Base-by-base conservation (phyloP, 2,888 invertebrate species). In the Pyrrhosoma nymphula region DNA sequence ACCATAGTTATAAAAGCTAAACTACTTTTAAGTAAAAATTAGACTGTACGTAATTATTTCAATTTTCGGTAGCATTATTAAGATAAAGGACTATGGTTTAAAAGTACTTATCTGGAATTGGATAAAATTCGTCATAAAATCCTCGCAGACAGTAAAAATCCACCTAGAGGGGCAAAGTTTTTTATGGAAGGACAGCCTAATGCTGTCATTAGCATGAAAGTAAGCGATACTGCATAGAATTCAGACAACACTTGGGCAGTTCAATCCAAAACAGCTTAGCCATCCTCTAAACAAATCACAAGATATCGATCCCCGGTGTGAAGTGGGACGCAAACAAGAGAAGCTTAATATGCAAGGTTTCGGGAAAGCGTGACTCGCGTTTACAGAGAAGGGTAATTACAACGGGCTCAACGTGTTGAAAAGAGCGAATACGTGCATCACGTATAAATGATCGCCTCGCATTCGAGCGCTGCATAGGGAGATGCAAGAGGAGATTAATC, bases 361-460 rank as follows among this genome's bases (percentile, higher is more conserved):
- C 82, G 82, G 82, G 16, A 82, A 30, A 82, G 82, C 82, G 82
- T 82, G 82, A 82, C 82, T 82, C 30, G 1, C 82, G 35, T 82
- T 82, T 82, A 82, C 12, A 82, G 82, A 1, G 12, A 35, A 82
- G 82, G 82, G 30, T 35, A 82, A 82, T 82, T 82, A 82, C 35
- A 82, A 35, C 30, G 30, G 14, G 14, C 82, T 30, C 82, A 35
- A 47, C n/a, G 35, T 82, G 82, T 18, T 82, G 82, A 82, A 82
- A 82, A 82, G 82, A 82, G 82, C 35, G 82, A 82, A 82, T 82
- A 18, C 82, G 82, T 82, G 82, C 30, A 82, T 35, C 82, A 82
- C 14, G 82, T 82, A 35, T 82, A 30, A 82, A 82, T 82, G 35
- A 35, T 82, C 35, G 82, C 16, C n/a, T 35, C 14, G 12, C 82